Evolutionary conservation across 2,888 invertebrate genomes (phyloP), one percentile per base, ranked within the genome.

Genomic region (Diploptera punctata): DNA sequence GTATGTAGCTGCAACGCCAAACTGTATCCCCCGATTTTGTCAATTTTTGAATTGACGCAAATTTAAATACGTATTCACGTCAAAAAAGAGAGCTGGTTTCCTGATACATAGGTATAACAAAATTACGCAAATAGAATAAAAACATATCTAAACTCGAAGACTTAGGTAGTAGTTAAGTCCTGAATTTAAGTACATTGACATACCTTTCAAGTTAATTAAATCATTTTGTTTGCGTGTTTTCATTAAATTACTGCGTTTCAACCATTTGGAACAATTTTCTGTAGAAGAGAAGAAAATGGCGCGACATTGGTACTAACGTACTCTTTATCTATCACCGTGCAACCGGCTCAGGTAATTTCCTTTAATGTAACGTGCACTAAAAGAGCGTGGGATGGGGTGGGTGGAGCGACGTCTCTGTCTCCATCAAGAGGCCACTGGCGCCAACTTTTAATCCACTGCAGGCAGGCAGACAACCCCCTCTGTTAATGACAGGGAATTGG

Each of bases 401-500:
- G 52, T 24, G 57, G 57, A 57, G 57, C n/a, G 26, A 2, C 29
- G 21, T 31, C 31, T 9, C 57, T 29, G 57, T 57, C 21, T 52
- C 52, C 57, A 57, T 57, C 57, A 57, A 31, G 57, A 29, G 57
- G 26, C 57, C 57, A 57, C 57, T 29, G 57, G 57, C 57, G 57
- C 57, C 57, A 57, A 57, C 29, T 57, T 57, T 57, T 57, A 57
- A 57, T 57, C 57, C 47, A 47, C 47, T 47, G 47, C 47, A 47
- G 47, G 38, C 29, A 0, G 57, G 31, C 57, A 57, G 16, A 24
- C 26, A 4, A n/a, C 44, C n/a, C 38, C n/a, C n/a, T 9, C 26
- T 65, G 47, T 65, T 65, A 65, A 65, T 65, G 47, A 65, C 44
- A 47, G 65, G 47, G 44, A 65, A 44, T 47, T 26, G 44, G 47